Conservation (phyloP, 2,113 vertebrate genomes). For the Anser cygnoides region DNA sequence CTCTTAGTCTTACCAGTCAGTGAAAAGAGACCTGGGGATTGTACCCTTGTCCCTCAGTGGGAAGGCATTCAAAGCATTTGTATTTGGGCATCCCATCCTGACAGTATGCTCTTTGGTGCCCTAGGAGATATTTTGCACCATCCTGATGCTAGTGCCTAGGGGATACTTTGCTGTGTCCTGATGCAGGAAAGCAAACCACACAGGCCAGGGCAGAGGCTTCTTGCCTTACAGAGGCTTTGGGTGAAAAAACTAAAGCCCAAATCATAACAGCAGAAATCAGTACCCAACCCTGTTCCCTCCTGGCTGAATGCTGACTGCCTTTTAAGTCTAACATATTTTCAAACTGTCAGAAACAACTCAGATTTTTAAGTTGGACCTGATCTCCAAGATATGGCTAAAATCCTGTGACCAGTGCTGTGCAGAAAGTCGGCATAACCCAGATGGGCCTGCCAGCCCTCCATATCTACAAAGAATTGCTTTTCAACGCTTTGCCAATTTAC, state of each 20-base stretch:
- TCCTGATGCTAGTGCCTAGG: neutral
- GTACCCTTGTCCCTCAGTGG: neutral
- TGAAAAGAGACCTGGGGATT: neutral
- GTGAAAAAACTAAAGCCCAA: neutral
- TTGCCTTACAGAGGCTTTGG: neutral
- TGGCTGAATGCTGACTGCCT: neutral
- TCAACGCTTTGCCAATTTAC: neutral
- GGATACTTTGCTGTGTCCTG: neutral
- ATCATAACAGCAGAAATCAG: neutral
- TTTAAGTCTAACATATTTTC: neutral
- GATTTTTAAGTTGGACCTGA: neutral
- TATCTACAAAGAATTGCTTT: neutral
- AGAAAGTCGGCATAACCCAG: neutral
- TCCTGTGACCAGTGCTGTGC: neutral
- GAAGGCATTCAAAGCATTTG: neutral
- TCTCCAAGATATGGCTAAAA: rapidly evolving
- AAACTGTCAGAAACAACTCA: neutral
- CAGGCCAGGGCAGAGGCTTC: neutral
- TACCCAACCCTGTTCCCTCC: neutral
- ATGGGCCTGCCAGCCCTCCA: neutral
- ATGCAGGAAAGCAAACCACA: neutral
- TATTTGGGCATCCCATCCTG: neutral
- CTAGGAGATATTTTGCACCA: neutral
- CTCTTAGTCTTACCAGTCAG: neutral
- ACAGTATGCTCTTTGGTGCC: neutral